Percentiles rank a stretch among this genome's conserved stretches.
Conservation (phyloP, 2,113 vertebrate genomes). For the Motacilla alba region DNA sequence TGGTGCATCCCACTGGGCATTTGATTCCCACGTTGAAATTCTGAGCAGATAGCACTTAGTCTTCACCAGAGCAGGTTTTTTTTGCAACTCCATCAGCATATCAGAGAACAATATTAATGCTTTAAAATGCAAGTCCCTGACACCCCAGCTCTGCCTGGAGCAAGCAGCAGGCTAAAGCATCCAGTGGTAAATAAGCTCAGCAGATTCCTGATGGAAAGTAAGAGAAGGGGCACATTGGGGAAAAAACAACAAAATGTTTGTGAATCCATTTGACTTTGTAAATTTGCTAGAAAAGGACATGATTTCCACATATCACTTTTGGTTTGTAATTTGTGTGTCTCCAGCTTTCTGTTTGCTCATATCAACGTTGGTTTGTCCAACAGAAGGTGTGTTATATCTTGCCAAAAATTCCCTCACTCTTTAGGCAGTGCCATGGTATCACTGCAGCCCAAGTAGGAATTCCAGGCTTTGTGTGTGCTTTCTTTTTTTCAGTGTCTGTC, state of each 20-base stretch:
- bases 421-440: background rate
- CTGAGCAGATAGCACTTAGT: background rate
- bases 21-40: background rate
- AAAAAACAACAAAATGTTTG: background rate
- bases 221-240: background rate
- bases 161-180: background rate
- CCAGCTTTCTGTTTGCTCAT: background rate
- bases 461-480: background rate
- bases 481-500: background rate
- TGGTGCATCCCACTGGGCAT: background rate
- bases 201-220: background rate
- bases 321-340: background rate
- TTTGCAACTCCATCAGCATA: background rate
- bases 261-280: background rate
- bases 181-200: background rate
- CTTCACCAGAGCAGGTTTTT: background rate
- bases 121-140: background rate
- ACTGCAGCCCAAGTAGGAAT: background rate
- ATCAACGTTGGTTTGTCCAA: background rate
- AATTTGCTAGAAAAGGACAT: background rate
- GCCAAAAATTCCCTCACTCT: background rate
- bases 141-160: background rate
- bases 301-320: background rate
- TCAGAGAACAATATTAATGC: slow-evolving; percentile 13
- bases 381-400: background rate